phyloP scores from a whole-genome alignment of 2,113 vertebrate genomes.

The Odontesthes bonariensis region DNA sequence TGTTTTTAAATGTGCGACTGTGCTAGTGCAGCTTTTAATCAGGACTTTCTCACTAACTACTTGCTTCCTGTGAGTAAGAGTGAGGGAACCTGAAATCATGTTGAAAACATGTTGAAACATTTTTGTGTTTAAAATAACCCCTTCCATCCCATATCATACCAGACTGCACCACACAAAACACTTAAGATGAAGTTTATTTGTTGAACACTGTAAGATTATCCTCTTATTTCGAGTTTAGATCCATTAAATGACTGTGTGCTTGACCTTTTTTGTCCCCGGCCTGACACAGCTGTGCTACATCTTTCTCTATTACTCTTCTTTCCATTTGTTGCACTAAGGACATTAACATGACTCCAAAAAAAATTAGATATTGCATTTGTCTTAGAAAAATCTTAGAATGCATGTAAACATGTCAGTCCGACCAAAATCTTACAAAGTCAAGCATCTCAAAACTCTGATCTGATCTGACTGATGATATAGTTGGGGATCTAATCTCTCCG shows the following conservation, averaged over 20 bases:
- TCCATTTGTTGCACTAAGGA: conserved; percentile 29
- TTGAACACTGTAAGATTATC: conserved; percentile 42
- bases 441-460: too few relatives aligned
- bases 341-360: too few relatives aligned
- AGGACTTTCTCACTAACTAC: conserved; percentile 60
- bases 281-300: conserved; percentile 17
- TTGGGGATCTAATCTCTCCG: too few relatives aligned
- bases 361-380: too few relatives aligned
- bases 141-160: conserved; percentile 24
- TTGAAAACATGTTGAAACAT: conserved; percentile 41
- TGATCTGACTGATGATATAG: too few relatives aligned
- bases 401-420: too few relatives aligned
- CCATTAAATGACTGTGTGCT: conserved; percentile 47
- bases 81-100: conserved; percentile 42
- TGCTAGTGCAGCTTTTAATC: conserved; percentile 72
- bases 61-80: background rate
- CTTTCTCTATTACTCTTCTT: conserved; percentile 32
- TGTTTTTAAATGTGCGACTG: conserved; percentile 58
- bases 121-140: conserved; percentile 37
- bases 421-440: too few relatives aligned
- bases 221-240: conserved; percentile 47
- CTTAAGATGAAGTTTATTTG: conserved; percentile 33
- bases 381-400: too few relatives aligned
- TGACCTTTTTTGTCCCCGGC: conserved; percentile 37
- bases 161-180: conserved; percentile 20